phyloP scores from a whole-genome alignment of 2,888 invertebrate genomes.

The Achlya flavicornis region DNA sequence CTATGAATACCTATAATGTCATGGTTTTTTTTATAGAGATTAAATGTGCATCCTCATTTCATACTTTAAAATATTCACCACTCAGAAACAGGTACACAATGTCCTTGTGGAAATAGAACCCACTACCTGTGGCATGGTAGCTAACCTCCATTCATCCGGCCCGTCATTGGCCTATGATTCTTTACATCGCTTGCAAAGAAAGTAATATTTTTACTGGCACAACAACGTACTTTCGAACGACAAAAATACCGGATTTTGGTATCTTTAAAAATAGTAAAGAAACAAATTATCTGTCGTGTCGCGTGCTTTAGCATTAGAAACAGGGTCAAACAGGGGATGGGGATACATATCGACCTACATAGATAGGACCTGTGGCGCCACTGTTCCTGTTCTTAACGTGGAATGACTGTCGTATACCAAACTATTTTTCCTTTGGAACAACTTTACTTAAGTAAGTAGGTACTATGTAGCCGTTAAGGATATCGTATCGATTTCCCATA shows the following conservation, averaged over 20 bases:
- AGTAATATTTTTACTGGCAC: too few relatives aligned
- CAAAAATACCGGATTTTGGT: neutral
- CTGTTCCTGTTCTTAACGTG: conserved; percentile 34
- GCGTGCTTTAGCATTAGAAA: conserved; percentile 37
- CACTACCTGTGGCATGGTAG: too few relatives aligned
- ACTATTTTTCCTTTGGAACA: conserved; percentile 12
- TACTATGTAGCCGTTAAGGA: neutral
- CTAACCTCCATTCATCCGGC: too few relatives aligned
- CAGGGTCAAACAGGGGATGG: conserved; percentile 49
- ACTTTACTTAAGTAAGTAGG: neutral
- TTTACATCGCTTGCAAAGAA: too few relatives aligned
- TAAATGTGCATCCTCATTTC: too few relatives aligned
- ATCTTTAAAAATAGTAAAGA: neutral
- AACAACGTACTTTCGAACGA: neutral
- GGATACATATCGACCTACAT: conserved; percentile 61
- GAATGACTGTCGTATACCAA: conserved; percentile 25
- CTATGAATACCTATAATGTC: too few relatives aligned
- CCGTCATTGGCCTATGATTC: too few relatives aligned
- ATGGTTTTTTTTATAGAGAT: too few relatives aligned
- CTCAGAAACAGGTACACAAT: too few relatives aligned
- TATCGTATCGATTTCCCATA: neutral
- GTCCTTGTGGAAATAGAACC: too few relatives aligned
- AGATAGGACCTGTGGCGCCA: conserved; percentile 52
- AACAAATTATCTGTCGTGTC: conserved; percentile 27
- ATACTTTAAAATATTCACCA: too few relatives aligned